Evolutionary conservation across 1,140 invertebrate genomes (phyloP).

Genomic region (Magallana ariakensis): DNA sequence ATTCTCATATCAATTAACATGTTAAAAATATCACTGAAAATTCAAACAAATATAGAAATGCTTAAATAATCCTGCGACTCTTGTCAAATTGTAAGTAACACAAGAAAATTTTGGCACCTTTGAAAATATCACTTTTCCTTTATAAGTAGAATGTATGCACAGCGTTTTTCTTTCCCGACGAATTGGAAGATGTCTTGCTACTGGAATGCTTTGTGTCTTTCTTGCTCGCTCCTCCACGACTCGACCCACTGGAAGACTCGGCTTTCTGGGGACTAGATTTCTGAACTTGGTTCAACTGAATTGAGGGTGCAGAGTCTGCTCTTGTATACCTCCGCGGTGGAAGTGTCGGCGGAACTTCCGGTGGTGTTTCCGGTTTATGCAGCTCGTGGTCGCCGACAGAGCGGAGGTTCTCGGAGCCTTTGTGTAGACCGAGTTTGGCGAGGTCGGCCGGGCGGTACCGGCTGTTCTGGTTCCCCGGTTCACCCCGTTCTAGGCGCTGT

Average conservation of each 20-base stretch:
- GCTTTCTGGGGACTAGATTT: slow-evolving; percentile 36
- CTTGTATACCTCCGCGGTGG: slow-evolving; percentile 37
- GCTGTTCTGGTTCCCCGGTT: slow-evolving; percentile 55
- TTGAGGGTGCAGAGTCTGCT: slow-evolving; percentile 46
- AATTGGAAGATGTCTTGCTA: neutral
- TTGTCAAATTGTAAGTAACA: no score
- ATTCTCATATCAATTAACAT: neutral
- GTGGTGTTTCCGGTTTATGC: neutral
- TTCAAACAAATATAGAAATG: neutral
- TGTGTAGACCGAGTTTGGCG: slow-evolving; percentile 23
- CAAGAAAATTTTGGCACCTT: slow-evolving; percentile 34
- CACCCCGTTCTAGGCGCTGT: slow-evolving; percentile 66
- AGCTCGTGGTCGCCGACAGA: neutral
- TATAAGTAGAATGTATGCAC: slow-evolving; percentile 55
- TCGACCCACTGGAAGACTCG: slow-evolving; percentile 53
- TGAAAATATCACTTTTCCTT: neutral
- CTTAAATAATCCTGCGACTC: neutral
- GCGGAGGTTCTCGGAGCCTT: neutral
- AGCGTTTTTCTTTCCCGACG: slow-evolving; percentile 48
- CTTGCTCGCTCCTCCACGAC: slow-evolving; percentile 27
- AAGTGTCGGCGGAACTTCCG: slow-evolving; percentile 32
- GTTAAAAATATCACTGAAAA: slow-evolving; percentile 19
- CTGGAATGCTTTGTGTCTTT: slow-evolving; percentile 11
- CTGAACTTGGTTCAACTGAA: slow-evolving; percentile 7
- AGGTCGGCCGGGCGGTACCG: slow-evolving; percentile 46